Evolutionary conservation across 2,797 vertebrate species (phyloP).

Genomic region (Parambassis ranga): DNA sequence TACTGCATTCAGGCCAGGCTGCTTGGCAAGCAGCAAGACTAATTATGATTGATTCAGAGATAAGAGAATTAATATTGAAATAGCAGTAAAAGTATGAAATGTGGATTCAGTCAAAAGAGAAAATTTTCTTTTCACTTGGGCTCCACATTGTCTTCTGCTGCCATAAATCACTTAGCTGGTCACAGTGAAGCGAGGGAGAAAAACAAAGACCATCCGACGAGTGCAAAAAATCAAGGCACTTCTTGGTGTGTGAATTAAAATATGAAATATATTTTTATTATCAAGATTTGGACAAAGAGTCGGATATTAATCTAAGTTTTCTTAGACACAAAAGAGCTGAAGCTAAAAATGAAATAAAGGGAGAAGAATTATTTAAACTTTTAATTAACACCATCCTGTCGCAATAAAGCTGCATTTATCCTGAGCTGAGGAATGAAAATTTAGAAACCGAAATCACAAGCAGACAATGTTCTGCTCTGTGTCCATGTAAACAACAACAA

Average conservation of each 20-base stretch:
- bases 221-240: neutral
- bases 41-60: slow-evolving; percentile 79
- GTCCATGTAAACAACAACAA: slow-evolving; percentile 15
- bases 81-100: slow-evolving; percentile 57
- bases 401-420: neutral
- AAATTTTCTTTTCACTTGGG: slow-evolving; percentile 30
- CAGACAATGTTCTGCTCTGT: slow-evolving; percentile 10
- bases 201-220: slow-evolving; percentile 41
- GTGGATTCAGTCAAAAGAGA: slow-evolving; percentile 44
- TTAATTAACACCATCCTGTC: neutral
- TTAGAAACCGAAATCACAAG: neutral
- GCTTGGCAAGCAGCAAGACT: slow-evolving; percentile 52
- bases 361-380: neutral
- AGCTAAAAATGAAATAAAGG: neutral
- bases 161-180: slow-evolving; percentile 45
- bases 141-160: slow-evolving; percentile 27
- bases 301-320: neutral
- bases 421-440: neutral
- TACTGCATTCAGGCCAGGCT: slow-evolving; percentile 51
- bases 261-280: slow-evolving; percentile 5
- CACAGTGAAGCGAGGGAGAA: slow-evolving; percentile 31
- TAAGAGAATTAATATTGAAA: slow-evolving; percentile 78
- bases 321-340: neutral
- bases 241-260: neutral
- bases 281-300: neutral